These are phyloP conservation scores for Marmota flaviventris DNA, from an alignment of 2,113 vertebrate genomes.

Conservation along the genomic window DNA sequence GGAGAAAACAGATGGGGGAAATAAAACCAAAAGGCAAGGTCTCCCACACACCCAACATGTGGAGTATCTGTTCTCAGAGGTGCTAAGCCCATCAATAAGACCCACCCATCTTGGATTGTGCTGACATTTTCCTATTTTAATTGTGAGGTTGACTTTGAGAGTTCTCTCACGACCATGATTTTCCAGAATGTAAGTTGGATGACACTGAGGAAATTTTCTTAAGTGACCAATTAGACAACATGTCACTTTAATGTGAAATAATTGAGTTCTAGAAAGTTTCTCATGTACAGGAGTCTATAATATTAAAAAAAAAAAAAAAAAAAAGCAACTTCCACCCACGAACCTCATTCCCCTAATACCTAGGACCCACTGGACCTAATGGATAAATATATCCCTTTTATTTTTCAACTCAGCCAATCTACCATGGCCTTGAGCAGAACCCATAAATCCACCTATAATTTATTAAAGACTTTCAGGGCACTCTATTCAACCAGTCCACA, in stretches of 20 bases:
- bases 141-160: neutral
- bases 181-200: slow-evolving; percentile 13
- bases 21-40: too few relatives aligned
- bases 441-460: slow-evolving; percentile 81
- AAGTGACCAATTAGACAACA: slow-evolving; percentile 50
- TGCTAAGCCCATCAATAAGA: neutral
- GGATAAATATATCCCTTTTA: slow-evolving; percentile 70
- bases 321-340: neutral
- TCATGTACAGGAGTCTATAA: neutral
- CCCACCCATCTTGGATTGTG: neutral
- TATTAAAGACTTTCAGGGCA: slow-evolving; percentile 71
- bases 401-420: slow-evolving; percentile 51
- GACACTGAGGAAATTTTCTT: slow-evolving; percentile 31
- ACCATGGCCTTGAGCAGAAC: slow-evolving; percentile 63
- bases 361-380: neutral
- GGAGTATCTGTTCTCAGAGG: neutral
- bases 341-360: neutral
- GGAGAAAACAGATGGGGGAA: too few relatives aligned
- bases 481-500: slow-evolving; percentile 55
- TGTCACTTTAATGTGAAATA: slow-evolving; percentile 34
- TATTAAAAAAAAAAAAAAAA: neutral
- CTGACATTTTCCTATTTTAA: slow-evolving; percentile 15
- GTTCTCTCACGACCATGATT: neutral
- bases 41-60: too few relatives aligned
- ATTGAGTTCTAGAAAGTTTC: neutral